Evolutionary conservation across 1,140 invertebrate genomes (phyloP).

Genomic region (Chelonus insularis): DNA sequence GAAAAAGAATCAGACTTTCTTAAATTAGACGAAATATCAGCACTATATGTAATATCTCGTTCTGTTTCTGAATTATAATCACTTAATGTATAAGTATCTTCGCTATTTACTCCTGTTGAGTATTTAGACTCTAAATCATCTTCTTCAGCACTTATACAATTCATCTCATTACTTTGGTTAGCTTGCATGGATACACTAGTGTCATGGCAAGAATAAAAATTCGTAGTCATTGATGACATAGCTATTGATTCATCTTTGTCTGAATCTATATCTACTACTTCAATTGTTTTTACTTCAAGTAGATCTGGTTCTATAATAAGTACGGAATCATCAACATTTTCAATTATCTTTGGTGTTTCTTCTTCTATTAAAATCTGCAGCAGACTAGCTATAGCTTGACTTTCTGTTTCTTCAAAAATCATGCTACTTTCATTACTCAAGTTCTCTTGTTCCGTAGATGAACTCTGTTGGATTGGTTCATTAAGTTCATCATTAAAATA

Average conservation of each 20-base stretch:
- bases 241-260: not conserved
- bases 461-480: too few relatives aligned
- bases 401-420: too few relatives aligned
- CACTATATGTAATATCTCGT: conserved; percentile 8
- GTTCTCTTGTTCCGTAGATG: too few relatives aligned
- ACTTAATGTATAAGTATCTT: conserved; percentile 17
- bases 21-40: conserved; percentile 2
- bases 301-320: not conserved
- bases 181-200: not conserved
- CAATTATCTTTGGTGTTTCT: not conserved
- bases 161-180: not conserved
- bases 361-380: too few relatives aligned
- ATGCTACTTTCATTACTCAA: too few relatives aligned
- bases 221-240: not conserved
- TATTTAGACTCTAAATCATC: not conserved
- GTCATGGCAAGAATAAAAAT: conserved; percentile 24
- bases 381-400: too few relatives aligned
- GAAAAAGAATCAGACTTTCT: conserved; percentile 19
- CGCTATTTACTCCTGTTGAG: conserved; percentile 2
- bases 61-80: conserved; percentile 1
- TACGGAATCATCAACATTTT: not conserved
- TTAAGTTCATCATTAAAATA: too few relatives aligned
- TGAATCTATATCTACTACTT: not conserved
- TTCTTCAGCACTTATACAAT: not conserved
- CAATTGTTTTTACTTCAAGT: not conserved